These are phyloP conservation scores for rat (Rattus norvegicus) DNA, from an alignment of 2,113 vertebrate species.

Conservation along the genomic window GRCr8 NC_086027.1:30931001-30931500, in stretches of 20 bases:
- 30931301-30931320: background rate
- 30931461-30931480: background rate
- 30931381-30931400: background rate
- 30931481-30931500: background rate
- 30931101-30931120: background rate
- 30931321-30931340: background rate
- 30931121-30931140: rapidly evolving
- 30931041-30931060: background rate
- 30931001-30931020: background rate
- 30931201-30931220: background rate
- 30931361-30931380: background rate
- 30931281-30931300: background rate
- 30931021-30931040: background rate
- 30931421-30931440: background rate
- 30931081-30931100: background rate
- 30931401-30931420: background rate
- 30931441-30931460: background rate
- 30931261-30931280: background rate
- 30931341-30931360: background rate
- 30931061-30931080: background rate
- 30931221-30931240: background rate
- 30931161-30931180: rapidly evolving
- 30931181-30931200: background rate
- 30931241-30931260: background rate
- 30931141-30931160: rapidly evolving